Evolutionary conservation across 2,113 vertebrate genomes (phyloP), one percentile per base, ranked within the genome.

Genomic region (Hippocampus mohnikei): DNA sequence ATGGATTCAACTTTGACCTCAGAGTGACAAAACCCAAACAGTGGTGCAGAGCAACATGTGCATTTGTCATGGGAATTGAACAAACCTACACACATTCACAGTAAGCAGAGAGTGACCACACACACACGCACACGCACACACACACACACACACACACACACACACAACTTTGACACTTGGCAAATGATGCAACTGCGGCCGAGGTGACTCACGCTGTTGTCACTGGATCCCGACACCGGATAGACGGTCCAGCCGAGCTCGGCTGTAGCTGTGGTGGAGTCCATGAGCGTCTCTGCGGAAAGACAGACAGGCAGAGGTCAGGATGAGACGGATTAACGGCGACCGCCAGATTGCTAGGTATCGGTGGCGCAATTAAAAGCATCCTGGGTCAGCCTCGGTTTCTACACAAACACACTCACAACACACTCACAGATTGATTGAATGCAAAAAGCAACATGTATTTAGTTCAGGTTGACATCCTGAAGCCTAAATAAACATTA

Each of bases 221-320:
- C 91, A 90, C 95, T 98, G 55, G 97, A 94, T 89, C 96, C 96
- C 0, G 95, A 96, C 0, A 94, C 89, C 74, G 96, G 97, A 84
- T 95, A 95, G 63, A 97, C 96, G 0, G 92, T 98, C 97, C 97
- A 99, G 83, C 97, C 97, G 69, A 99, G 93, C 88, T 99, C 97
- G 1, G 97, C 96, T 0, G 97, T 99, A 0, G 97, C 97, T 0
- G 96, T 98, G 10, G 97, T 99, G 75, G 97, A 99, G 83, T 99
- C 97, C 97, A 99, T 99, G 85, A 99, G 90, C 0, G 93, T 99
- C 91, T 98, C 97, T 99, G 89, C 68, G 74, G 75, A 82, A 75
- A 75, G 33, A 84, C 27, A 18, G 46, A 67, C 65, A 48, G 33
- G 75, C 12, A 42, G 37, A 5, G 66, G 77, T 89, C 78, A 90